These are phyloP conservation scores for Bradypus variegatus DNA, from an alignment of 2,797 vertebrate genomes.

Conservation along the genomic window DNA sequence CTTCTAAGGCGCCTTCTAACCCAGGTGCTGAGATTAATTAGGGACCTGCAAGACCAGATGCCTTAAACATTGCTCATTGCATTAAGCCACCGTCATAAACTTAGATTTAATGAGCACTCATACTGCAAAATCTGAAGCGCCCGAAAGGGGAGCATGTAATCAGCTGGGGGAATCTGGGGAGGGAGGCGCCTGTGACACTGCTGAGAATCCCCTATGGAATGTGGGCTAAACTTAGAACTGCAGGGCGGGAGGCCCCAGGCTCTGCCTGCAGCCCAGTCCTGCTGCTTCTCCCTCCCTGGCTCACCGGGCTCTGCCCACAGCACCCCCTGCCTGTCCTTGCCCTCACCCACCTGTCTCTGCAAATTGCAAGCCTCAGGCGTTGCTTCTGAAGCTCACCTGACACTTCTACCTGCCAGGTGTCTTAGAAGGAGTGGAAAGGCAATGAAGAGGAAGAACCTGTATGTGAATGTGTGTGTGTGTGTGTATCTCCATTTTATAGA, in stretches of 20 bases:
- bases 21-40: neutral
- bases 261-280: neutral
- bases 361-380: neutral
- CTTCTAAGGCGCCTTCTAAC: neutral
- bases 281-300: neutral
- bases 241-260: neutral
- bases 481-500: neutral
- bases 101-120: neutral
- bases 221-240: neutral
- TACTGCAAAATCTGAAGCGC: neutral
- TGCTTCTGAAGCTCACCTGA: neutral
- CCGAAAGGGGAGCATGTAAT: neutral
- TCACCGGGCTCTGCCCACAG: neutral
- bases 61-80: neutral
- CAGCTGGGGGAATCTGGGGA: neutral
- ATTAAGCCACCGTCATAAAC: neutral
- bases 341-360: neutral
- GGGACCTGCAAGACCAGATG: neutral
- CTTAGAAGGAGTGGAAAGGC: neutral
- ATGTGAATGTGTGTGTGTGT: no score
- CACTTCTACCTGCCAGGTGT: neutral
- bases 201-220: neutral
- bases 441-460: neutral
- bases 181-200: neutral
- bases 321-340: neutral